Base-by-base conservation (phyloP, 2,113 vertebrate genomes). In the Halichoerus grypus region DNA sequence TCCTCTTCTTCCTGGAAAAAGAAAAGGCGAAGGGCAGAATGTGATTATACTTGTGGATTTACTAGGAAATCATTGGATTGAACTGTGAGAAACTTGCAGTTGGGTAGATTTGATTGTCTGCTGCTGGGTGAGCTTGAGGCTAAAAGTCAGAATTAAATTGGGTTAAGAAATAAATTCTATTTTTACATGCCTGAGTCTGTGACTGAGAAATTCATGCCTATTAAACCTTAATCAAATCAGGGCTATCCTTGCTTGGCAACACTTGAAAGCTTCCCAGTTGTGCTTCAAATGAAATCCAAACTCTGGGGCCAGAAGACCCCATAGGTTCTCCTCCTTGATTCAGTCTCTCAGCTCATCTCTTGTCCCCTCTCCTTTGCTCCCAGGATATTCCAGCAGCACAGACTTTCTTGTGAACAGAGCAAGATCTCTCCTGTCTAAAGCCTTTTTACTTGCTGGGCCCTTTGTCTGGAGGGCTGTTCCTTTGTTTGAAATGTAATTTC, bases 121-220 rank as follows among this genome's bases (percentile, higher is more conserved):
- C 71, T 83, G 21, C 63, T 71, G 57, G 77, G 42, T 82, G 61
- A 96, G 42, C 57, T 90, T 3, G 18, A 81, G 57, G 82, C 77
- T 88, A 33, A 84, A 85, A 93, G 36, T 71, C 77, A 92, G 77
- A 95, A 81, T 96, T 82, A 97, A 96, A 95, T 33, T 82, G 33
- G 51, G 51, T 82, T 82, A 77, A 93, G 82, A 91, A 93, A 85
- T 91, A 65, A 93, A 88, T 88, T 95, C 71, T 93, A 85, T 85
- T 97, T 95, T 84, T 88, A 8, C 74, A 88, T 59, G 46, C 67
- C 24, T 39, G 49, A 87, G n/a, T 63, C 80, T 49, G 28, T 59
- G 55, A 67, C 55, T 87, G 61, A 80, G 90, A 97, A 80, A 91
- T 69, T 57, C 76, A 5, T 33, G 57, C 39, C 51, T 65, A 46